Conservation (phyloP, 2,797 vertebrate genomes). For the Ptychobarbus kaznakovi region DNA sequence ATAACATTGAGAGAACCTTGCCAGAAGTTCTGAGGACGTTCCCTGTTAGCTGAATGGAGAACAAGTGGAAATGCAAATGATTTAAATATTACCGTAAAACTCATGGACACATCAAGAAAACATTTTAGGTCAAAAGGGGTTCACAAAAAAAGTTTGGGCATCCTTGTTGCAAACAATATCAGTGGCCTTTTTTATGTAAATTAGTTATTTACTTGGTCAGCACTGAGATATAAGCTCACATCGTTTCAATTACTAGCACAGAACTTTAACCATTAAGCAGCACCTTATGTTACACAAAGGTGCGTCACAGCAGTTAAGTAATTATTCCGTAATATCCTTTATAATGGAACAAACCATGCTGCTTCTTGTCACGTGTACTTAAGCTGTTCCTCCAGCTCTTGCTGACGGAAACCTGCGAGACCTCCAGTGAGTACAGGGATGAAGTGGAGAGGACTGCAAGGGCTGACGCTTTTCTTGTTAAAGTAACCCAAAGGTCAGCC, state of each 20-base stretch:
- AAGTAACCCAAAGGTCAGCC: constrained; percentile 51
- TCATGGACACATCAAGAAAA: not conserved
- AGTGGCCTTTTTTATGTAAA: not conserved
- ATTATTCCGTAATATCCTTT: not conserved
- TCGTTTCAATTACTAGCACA: not conserved
- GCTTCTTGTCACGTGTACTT: constrained; percentile 38
- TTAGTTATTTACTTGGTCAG: not conserved
- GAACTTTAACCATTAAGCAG: not conserved
- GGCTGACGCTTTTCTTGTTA: constrained; percentile 42
- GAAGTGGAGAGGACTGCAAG: constrained; percentile 40
- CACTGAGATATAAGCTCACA: not conserved
- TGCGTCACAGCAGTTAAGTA: not conserved
- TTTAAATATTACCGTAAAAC: not conserved
- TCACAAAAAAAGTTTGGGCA: not conserved
- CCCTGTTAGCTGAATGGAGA: not conserved
- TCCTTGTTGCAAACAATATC: too few relatives aligned
- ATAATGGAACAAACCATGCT: constrained; percentile 6
- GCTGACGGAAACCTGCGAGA: constrained; percentile 38
- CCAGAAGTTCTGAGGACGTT: not conserved
- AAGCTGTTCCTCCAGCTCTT: constrained; percentile 11
- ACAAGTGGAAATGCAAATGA: not conserved
- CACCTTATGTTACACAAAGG: not conserved
- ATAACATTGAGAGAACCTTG: not conserved
- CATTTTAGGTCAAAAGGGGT: not conserved
- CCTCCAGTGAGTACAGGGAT: constrained; percentile 23